phyloP scores from a whole-genome alignment of 2,113 vertebrate genomes.

The pig (Sus scrofa) region DNA sequence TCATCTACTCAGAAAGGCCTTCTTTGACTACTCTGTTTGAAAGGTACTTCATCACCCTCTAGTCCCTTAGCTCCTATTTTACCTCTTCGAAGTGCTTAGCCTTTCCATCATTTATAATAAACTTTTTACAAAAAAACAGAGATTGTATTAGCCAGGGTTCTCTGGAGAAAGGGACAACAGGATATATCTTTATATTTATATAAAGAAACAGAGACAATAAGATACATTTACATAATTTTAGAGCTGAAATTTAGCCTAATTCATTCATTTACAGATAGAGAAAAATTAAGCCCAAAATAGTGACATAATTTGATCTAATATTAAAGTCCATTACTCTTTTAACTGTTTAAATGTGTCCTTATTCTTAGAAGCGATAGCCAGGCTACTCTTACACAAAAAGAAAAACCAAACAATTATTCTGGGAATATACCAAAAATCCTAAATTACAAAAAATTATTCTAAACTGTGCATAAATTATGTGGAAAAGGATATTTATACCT shows the following conservation, averaged over 20 bases:
- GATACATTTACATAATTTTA: neutral
- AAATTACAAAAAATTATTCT: conserved; percentile 14
- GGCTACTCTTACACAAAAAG: neutral
- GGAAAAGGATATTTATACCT: neutral
- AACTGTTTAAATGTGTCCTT: neutral
- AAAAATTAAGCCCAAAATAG: neutral
- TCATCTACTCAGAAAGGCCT: neutral
- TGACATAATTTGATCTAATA: neutral
- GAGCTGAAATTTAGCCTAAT: conserved; percentile 3
- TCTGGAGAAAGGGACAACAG: neutral
- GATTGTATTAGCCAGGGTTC: neutral
- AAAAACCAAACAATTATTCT: neutral
- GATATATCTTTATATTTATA: neutral
- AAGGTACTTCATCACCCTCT: neutral
- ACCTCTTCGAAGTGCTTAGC: neutral
- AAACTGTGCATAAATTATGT: conserved; percentile 14
- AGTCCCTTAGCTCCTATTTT: neutral
- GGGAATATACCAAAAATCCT: conserved; percentile 39
- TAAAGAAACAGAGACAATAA: neutral
- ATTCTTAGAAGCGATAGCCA: neutral
- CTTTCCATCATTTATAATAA: neutral
- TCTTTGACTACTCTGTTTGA: neutral
- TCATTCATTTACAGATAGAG: neutral
- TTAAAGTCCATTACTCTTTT: neutral
- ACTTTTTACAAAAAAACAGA: neutral